Evolutionary conservation across 2,888 invertebrate species (phyloP), one percentile per base, ranked within the genome.

Genomic region (Crocallis elinguaria): DNA sequence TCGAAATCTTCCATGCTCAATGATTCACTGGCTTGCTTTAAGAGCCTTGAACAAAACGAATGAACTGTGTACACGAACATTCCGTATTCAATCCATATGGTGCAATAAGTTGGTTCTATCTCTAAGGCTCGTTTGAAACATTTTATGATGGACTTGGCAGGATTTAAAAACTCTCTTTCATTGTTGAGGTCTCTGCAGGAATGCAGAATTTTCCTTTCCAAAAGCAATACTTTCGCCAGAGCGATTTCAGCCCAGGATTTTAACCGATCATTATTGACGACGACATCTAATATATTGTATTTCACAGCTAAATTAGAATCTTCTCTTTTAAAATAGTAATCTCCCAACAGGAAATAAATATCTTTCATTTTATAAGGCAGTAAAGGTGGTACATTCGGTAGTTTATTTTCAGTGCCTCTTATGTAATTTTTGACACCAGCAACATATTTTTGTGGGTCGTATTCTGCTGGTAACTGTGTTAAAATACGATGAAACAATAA

Each of bases 171-270:
- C 62, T 95, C 95, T 57, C 91, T 92, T 72, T 94, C 93, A 57
- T 86, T 92, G 53, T 88, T 85, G 6, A 87, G 72, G 79, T 93
- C 92, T 55, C 93, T 93, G 64, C 95, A 95, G 35, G 95, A 96
- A 78, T 96, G 97, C 1, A 98, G 85, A 77, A 95, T 94, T 30
- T n/a, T n/a, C n/a, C 94, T 95, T 71, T 97, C 97, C 46, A 98
- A 92, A 71, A 94, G 94, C 51, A 95, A 94, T 2, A 94, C 94
- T 73, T 95, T 95, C 0, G 96, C 94, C 57, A 98, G 90, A 0
- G 98, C 97, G 78, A 98, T 93, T 45, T 96, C 96, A 0, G 98
- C 98, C 98, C 98, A 98, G 0, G 98, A 97, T 86, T 98, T 97
- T 52, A 98, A 93, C 42, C 98, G 93, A 44, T 93, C 88, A 0